Evolutionary conservation across 2,888 invertebrate species (phyloP).

Genomic region (Iselma pallidipennis): DNA sequence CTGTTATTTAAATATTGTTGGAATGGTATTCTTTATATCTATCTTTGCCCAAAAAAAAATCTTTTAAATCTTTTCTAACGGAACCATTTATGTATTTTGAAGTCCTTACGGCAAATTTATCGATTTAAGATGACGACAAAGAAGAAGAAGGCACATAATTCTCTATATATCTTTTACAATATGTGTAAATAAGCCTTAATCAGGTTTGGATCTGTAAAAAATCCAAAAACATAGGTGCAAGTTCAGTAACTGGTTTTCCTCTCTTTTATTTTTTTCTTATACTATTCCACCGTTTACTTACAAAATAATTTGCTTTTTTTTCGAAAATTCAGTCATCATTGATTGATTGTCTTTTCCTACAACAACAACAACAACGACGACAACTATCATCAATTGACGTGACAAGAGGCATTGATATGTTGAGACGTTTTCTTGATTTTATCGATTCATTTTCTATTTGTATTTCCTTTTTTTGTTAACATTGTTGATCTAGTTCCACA

Average conservation of each 20-base stretch:
- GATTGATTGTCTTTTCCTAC: background rate
- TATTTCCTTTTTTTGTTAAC: background rate
- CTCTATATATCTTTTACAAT: background rate
- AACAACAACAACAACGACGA: background rate
- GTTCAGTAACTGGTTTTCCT: slow-evolving; percentile 1
- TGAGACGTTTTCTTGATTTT: background rate
- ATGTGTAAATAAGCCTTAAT: slow-evolving; percentile 3
- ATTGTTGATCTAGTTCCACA: too few species aligned
- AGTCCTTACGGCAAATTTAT: background rate
- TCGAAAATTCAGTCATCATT: too few species aligned
- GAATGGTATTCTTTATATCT: too few species aligned
- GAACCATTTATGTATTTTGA: background rate
- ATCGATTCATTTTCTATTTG: background rate
- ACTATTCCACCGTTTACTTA: background rate
- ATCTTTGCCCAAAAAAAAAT: too few species aligned
- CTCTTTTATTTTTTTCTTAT: too few species aligned
- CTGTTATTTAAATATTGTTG: too few species aligned
- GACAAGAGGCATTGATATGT: too few species aligned
- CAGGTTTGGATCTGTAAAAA: background rate
- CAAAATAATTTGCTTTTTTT: too few species aligned
- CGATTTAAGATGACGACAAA: background rate
- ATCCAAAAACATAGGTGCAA: background rate
- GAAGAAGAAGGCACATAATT: background rate
- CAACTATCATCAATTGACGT: background rate
- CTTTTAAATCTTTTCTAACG: background rate